phyloP scores from a whole-genome alignment of 2,113 vertebrate species.

The Anolis carolinensis region DNA sequence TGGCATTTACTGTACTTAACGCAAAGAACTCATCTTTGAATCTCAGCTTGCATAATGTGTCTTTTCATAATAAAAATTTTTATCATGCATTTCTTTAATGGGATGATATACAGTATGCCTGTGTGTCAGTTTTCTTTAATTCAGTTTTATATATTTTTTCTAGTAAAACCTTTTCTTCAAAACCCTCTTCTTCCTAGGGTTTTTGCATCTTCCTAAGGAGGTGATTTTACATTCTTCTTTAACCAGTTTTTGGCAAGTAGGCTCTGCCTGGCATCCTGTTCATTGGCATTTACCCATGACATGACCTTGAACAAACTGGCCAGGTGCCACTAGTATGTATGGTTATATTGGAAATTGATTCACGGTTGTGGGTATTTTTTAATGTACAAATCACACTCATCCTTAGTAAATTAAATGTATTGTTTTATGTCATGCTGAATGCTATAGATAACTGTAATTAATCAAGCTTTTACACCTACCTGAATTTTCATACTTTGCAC shows the following conservation, averaged over 20 bases:
- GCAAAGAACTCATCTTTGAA: constrained; percentile 96
- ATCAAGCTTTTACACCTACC: not conserved
- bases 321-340: not conserved
- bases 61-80: constrained; percentile 95
- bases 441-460: not conserved
- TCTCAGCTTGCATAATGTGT: constrained; percentile 92
- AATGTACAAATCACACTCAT: not conserved
- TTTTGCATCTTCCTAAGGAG: constrained; percentile 70
- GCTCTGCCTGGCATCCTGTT: too few relatives aligned
- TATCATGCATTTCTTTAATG: constrained; percentile 98
- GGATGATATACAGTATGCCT: constrained; percentile 94
- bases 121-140: constrained; percentile 87
- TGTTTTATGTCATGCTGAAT: not conserved
- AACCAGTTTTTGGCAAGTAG: too few relatives aligned
- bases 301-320: too few relatives aligned
- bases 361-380: not conserved
- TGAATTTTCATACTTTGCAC: not conserved
- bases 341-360: not conserved
- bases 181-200: constrained; percentile 24
- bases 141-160: constrained; percentile 82
- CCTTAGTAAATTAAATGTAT: constrained; percentile 5
- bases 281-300: too few relatives aligned
- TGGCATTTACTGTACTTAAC: constrained; percentile 98
- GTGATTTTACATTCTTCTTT: constrained; percentile 42
- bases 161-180: not conserved